Percentiles rank a stretch among this genome's conserved stretches.
Conservation (phyloP, 2,797 vertebrate species). For the Synanceia verrucosa region DNA sequence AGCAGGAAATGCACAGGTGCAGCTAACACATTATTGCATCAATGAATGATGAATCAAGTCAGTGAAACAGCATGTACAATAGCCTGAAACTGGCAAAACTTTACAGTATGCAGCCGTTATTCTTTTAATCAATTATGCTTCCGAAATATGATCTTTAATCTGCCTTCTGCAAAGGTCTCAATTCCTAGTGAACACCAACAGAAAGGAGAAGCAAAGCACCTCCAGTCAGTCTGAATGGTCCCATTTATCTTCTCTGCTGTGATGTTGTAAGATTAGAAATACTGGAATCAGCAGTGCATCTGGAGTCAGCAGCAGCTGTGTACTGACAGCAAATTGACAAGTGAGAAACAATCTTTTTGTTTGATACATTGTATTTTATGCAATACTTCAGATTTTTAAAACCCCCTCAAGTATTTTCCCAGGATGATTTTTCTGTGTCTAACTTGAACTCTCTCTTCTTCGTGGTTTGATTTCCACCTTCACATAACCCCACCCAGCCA, state of each 20-base stretch:
- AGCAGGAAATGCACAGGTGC: neutral
- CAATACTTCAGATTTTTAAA: neutral
- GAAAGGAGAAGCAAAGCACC: neutral
- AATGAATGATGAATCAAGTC: too few relatives aligned
- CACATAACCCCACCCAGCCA: neutral
- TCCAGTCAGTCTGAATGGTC: neutral
- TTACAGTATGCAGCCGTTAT: neutral
- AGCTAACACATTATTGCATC: too few relatives aligned
- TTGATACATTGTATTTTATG: constrained; percentile 13
- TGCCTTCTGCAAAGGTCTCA: neutral
- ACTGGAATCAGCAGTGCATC: constrained; percentile 6
- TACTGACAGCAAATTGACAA: constrained; percentile 14
- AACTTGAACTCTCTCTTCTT: neutral
- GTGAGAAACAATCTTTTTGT: constrained; percentile 5
- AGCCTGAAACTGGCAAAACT: neutral
- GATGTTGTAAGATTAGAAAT: constrained; percentile 8
- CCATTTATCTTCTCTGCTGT: neutral
- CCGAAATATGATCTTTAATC: constrained; percentile 12
- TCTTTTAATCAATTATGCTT: neutral
- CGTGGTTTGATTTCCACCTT: neutral
- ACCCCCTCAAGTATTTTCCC: constrained; percentile 17
- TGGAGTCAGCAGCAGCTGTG: constrained; percentile 22
- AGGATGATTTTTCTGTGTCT: neutral
- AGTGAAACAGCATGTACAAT: neutral
- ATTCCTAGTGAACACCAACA: neutral